Evolutionary conservation across 2,113 vertebrate species (phyloP), one percentile per base, ranked within the genome.

Genomic region (Cervus canadensis): DNA sequence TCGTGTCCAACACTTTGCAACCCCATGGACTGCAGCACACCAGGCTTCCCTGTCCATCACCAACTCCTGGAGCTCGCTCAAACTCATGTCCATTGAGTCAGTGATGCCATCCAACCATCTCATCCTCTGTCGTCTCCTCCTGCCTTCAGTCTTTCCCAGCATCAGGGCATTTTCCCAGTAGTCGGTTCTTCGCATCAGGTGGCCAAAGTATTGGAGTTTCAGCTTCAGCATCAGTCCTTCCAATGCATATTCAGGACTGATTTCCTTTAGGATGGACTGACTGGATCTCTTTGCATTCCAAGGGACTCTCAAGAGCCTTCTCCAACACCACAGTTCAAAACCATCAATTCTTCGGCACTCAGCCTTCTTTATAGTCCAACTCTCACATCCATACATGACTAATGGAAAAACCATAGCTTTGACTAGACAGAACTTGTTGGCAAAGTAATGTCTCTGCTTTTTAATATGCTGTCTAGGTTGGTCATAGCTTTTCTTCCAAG

Each of bases 171-270:
- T 40, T 71, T 71, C 67, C 9, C 40, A 40, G 36, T 40, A 40
- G n/a, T 23, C 2, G 1, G 8, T 71, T 67, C 64, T 67, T 21
- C 1, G 0, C 64, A 71, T 71, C n/a, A 36, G 19, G 17, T 71
- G 9, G 64, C 17, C 64, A 71, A 36, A 71, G 64, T 36, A 36
- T 36, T 71, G n/a, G 64, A 71, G 19, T 71, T 71, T 71, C 67
- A 71, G 17, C 62, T 67, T 67, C 33, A 67, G 17, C n/a, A 71
- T 40, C 67, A 36, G n/a, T 71, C 67, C 19, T 71, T 71, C n/a
- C n/a, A 71, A 23, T 71, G 67, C 19, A 71, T 12, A 71, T 12
- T 23, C 19, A 36, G n/a, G n/a, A 71, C 64, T 71, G 19, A 36
- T 71, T 71, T 71, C 17, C n/a, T 36, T 71, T 40, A 71, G 36